These are phyloP conservation scores for Coleophora flavipennella DNA, from an alignment of 2,888 invertebrate genomes.

Conservation along the genomic window DNA sequence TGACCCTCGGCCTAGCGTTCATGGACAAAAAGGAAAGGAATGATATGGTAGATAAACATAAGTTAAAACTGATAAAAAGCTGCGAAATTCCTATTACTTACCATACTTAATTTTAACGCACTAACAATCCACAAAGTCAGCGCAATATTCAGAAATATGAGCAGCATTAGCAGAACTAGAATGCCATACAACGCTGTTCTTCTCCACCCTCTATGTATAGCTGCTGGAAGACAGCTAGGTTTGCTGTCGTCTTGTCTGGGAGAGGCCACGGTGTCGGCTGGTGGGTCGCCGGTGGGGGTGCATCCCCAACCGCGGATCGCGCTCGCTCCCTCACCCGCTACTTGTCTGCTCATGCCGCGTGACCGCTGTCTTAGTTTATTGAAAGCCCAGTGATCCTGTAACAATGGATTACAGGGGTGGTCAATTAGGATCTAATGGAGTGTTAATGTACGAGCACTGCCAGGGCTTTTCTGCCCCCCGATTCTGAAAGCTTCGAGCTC, in stretches of 20 bases:
- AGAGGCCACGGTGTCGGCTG: constrained; percentile 26
- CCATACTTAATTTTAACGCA: constrained; percentile 93
- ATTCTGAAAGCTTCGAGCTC: constrained; percentile 10
- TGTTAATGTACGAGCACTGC: constrained; percentile 22
- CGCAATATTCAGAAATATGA: constrained; percentile 94
- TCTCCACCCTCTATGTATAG: constrained; percentile 83
- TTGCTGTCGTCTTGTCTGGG: constrained; percentile 15
- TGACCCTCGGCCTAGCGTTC: no score
- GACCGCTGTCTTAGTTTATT: constrained; percentile 19
- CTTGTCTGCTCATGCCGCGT: constrained; percentile 36
- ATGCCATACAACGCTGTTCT: constrained; percentile 92
- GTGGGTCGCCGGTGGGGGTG: constrained; percentile 54
- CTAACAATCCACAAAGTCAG: constrained; percentile 96
- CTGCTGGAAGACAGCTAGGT: constrained; percentile 34
- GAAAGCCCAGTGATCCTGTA: constrained; percentile 28
- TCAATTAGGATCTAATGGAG: constrained; percentile 26
- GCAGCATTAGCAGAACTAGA: constrained; percentile 85
- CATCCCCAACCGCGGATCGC: constrained; percentile 58
- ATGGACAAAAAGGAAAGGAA: no score
- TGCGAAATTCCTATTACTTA: no score
- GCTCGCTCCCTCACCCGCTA: constrained; percentile 26
- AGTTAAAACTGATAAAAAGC: no score
- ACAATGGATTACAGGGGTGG: constrained; percentile 32
- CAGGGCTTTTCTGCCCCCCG: constrained; percentile 14
- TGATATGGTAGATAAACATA: no score